These are phyloP conservation scores for Hemitrygon akajei DNA, from an alignment of 2,797 vertebrate species.

Conservation along the genomic window DNA sequence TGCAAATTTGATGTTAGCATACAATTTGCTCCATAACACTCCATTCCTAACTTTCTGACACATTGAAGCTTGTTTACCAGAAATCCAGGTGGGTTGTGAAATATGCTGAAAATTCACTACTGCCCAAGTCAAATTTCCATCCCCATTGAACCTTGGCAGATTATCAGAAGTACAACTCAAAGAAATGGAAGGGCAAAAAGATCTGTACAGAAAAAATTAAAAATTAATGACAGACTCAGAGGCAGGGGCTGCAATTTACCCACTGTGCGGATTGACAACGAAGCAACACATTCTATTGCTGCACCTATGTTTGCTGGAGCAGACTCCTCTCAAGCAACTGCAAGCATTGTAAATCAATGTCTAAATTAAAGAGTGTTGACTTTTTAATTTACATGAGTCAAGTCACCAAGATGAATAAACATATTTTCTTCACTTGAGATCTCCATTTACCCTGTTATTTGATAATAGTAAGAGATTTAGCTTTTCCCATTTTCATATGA, in stretches of 20 bases:
- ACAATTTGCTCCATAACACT: background rate
- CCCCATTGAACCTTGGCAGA: background rate
- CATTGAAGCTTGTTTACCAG: background rate
- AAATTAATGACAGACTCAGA: background rate
- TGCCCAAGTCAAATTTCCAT: background rate
- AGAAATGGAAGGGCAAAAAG: background rate
- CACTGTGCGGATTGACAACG: background rate
- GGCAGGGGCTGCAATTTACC: background rate
- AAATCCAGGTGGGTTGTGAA: background rate
- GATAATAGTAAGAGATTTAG: conserved; percentile 17
- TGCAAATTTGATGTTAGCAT: background rate
- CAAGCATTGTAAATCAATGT: background rate
- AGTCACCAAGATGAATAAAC: conserved; percentile 24
- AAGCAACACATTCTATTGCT: conserved; percentile 16
- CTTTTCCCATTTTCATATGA: conserved; percentile 1
- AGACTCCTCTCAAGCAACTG: background rate
- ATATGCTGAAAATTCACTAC: background rate
- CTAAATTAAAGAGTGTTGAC: conserved; percentile 17
- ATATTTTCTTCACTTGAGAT: conserved; percentile 32
- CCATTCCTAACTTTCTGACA: background rate
- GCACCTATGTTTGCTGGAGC: background rate
- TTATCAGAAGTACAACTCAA: background rate
- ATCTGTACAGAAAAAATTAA: background rate
- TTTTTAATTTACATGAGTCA: background rate
- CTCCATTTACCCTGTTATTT: background rate